Percentiles rank a stretch among this genome's conserved stretches.
phyloP scores from a whole-genome alignment of 2,797 vertebrate genomes.

The Catamblyrhynchus diadema region DNA sequence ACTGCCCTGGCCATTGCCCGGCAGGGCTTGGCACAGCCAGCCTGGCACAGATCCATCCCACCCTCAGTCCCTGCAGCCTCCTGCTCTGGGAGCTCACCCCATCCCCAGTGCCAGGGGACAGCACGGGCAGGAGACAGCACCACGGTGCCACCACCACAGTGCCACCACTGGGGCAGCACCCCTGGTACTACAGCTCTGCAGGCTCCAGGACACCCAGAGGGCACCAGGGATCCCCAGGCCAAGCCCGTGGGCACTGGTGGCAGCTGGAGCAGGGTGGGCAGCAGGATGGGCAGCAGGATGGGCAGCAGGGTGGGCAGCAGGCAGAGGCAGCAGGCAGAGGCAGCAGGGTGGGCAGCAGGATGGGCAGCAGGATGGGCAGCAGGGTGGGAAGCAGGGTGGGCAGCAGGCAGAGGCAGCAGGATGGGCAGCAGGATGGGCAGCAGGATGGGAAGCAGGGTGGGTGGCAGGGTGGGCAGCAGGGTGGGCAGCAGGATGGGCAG shows the following conservation, averaged over 20 bases:
- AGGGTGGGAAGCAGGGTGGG: too few species aligned
- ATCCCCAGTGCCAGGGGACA: not conserved
- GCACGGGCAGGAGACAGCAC: accelerated
- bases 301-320: too few species aligned
- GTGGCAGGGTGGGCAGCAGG: too few species aligned
- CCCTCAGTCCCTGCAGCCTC: slow-evolving; percentile 32
- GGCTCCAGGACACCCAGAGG: not conserved
- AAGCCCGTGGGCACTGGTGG: accelerated
- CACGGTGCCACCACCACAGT: accelerated
- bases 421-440: too few species aligned
- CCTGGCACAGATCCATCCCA: slow-evolving; percentile 54
- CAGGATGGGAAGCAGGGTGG: too few species aligned
- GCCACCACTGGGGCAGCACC: not conserved
- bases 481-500: too few species aligned
- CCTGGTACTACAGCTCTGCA: not conserved
- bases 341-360: too few species aligned
- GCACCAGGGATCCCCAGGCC: accelerated
- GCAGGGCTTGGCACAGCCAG: slow-evolving; percentile 31
- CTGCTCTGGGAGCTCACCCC: not conserved
- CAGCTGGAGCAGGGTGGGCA: not conserved
- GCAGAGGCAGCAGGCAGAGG: too few species aligned
- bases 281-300: too few species aligned
- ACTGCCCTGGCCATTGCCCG: not conserved
- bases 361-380: too few species aligned
- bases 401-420: too few species aligned